Conservation (phyloP, 2,888 invertebrate genomes). For the Agonopterix alstromeriana region DNA sequence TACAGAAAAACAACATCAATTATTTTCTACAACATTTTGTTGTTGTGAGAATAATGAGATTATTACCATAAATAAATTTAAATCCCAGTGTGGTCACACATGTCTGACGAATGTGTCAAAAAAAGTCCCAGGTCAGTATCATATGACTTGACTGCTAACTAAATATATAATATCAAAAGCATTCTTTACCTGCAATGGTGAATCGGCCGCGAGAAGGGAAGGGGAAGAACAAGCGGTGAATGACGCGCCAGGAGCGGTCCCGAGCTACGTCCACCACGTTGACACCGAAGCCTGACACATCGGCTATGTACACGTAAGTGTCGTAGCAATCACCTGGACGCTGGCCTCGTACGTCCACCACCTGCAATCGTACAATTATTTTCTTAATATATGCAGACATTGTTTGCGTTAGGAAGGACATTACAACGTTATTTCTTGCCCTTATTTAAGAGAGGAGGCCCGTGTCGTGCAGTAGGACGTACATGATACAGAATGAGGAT, state of each 20-base stretch:
- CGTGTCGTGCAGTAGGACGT: too few species aligned
- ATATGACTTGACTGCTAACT: too few species aligned
- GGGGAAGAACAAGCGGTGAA: constrained; percentile 81
- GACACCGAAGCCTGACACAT: constrained; percentile 79
- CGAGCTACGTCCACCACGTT: constrained; percentile 79
- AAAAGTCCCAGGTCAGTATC: too few species aligned
- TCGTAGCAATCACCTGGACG: constrained; percentile 66
- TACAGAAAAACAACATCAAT: too few species aligned
- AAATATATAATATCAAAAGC: background rate
- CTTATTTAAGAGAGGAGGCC: too few species aligned
- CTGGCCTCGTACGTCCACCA: constrained; percentile 76
- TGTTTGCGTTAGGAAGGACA: background rate
- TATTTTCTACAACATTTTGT: too few species aligned
- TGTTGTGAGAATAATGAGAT: too few species aligned
- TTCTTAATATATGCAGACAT: too few species aligned
- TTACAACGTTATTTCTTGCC: background rate
- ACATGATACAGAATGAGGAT: too few species aligned
- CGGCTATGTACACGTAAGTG: constrained; percentile 82
- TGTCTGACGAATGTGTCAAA: too few species aligned
- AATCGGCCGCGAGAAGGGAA: constrained; percentile 79
- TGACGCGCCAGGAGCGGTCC: constrained; percentile 77
- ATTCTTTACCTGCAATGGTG: constrained; percentile 70
- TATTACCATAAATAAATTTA: too few species aligned
- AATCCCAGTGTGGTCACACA: too few species aligned
- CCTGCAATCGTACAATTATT: constrained; percentile 27